Conservation (phyloP, 2,797 vertebrate genomes). For the Acrossocheilus fasciatus region DNA sequence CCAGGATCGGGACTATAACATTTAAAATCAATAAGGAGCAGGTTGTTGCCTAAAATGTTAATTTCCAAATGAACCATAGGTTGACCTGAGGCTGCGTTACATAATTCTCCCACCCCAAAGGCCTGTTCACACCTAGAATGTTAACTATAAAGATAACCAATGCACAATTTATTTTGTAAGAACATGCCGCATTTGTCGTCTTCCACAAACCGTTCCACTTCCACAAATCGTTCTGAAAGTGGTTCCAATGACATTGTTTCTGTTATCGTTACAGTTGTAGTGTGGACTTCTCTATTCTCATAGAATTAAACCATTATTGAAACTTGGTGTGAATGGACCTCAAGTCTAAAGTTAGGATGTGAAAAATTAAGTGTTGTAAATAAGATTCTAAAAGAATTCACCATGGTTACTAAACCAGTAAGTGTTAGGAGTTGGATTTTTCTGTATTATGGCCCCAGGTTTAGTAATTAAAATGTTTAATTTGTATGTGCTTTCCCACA, state of each 20-base stretch:
- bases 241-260: too few relatives aligned
- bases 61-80: background rate
- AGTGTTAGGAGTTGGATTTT: background rate
- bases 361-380: background rate
- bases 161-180: background rate
- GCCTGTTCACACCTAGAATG: background rate
- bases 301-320: too few relatives aligned
- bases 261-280: background rate
- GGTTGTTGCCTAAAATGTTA: background rate
- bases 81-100: background rate
- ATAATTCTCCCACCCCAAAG: background rate
- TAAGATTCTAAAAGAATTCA: background rate
- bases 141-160: background rate
- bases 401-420: background rate
- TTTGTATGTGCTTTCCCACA: background rate
- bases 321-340: background rate
- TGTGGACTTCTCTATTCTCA: background rate
- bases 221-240: background rate
- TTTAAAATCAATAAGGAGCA: background rate
- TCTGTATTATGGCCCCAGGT: background rate
- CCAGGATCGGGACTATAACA: background rate
- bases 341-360: background rate
- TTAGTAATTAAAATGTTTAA: background rate
- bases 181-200: background rate
- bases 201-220: background rate